These are phyloP conservation scores for Myotis brandtii DNA, from an alignment of 2,113 vertebrate species.

Conservation along the genomic window DNA sequence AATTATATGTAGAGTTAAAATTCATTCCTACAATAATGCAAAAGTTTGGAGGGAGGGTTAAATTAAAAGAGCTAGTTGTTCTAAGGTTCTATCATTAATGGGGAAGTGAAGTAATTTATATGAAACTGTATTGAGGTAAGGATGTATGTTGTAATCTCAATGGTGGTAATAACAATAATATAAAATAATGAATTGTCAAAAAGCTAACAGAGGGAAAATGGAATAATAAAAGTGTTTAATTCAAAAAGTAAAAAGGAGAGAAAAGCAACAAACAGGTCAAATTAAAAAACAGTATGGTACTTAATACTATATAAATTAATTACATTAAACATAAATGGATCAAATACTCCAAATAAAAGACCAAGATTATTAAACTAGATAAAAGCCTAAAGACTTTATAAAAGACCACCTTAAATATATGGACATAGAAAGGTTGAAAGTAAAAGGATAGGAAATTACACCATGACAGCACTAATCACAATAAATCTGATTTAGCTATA, in stretches of 20 bases:
- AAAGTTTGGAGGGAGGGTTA: neutral
- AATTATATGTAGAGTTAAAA: neutral
- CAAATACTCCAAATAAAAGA: constrained; percentile 26
- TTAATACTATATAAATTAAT: neutral
- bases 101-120: neutral
- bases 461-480: neutral
- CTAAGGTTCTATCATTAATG: neutral
- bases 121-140: neutral
- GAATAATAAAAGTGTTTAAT: neutral
- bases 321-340: constrained; percentile 28
- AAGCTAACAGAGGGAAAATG: neutral
- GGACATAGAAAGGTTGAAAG: neutral
- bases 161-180: neutral
- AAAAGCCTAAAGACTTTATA: neutral
- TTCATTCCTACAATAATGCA: neutral
- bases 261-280: constrained; percentile 1
- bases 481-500: neutral
- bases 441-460: neutral
- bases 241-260: neutral
- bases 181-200: neutral
- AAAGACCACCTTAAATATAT: neutral
- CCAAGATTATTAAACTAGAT: neutral
- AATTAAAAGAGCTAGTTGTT: neutral
- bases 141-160: neutral
- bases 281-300: neutral